Conservation (phyloP, 2,888 invertebrate genomes). For the Stictocephala bisonia region DNA sequence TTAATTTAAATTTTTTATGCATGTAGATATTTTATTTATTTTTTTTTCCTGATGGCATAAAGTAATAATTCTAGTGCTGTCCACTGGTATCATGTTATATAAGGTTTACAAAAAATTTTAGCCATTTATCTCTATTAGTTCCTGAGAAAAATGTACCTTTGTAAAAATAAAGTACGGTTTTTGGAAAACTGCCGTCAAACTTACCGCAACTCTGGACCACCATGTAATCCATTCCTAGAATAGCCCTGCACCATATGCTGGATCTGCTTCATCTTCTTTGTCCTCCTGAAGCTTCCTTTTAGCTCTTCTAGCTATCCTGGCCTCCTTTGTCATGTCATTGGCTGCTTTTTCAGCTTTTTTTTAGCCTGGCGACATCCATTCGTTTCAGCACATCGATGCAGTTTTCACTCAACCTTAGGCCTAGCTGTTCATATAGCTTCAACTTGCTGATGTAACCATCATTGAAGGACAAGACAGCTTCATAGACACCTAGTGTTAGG, state of each 20-base stretch:
- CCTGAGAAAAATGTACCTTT: slow-evolving; percentile 31
- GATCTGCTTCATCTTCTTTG: slow-evolving; percentile 11
- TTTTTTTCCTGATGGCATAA: neutral
- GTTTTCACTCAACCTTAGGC: neutral
- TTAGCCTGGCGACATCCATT: neutral
- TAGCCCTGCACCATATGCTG: slow-evolving; percentile 16
- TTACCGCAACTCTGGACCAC: neutral
- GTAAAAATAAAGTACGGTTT: neutral
- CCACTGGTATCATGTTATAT: slow-evolving; percentile 1
- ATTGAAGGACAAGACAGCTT: neutral
- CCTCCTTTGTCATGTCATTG: slow-evolving; percentile 10
- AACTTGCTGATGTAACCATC: neutral
- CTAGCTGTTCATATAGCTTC: slow-evolving; percentile 21
- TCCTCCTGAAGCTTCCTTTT: slow-evolving; percentile 21
- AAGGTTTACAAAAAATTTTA: slow-evolving; percentile 27
- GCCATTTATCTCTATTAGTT: slow-evolving; percentile 17
- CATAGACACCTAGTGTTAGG: neutral
- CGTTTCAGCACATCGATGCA: neutral
- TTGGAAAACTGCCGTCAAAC: slow-evolving; percentile 13
- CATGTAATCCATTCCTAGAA: neutral
- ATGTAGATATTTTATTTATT: neutral
- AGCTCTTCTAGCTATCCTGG: slow-evolving; percentile 19
- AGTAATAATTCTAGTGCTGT: neutral
- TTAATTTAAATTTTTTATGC: slow-evolving; percentile 20
- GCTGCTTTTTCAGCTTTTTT: slow-evolving; percentile 20